These are phyloP conservation scores for Epinephelus lanceolatus DNA, from an alignment of 2,113 vertebrate species.

Conservation along the genomic window DNA sequence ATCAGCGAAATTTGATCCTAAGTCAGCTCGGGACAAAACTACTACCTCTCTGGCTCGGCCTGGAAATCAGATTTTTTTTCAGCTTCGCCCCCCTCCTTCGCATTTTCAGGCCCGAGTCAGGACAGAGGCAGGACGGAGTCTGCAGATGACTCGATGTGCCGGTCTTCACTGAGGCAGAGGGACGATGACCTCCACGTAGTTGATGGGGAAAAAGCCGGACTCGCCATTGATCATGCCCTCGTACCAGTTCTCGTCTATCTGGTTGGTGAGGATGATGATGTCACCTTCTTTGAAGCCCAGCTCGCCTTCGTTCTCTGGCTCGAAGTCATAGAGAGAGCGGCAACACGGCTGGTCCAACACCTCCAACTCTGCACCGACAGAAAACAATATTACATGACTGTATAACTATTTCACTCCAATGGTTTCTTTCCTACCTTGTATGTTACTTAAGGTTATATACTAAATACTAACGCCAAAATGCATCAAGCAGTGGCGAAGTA, in stretches of 20 bases:
- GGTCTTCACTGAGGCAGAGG: conserved; percentile 90
- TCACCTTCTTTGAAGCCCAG: conserved; percentile 96
- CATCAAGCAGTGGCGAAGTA: no score
- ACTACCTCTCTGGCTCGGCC: conserved; percentile 9
- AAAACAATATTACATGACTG: neutral
- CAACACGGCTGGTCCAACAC: conserved; percentile 93
- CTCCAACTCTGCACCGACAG: conserved; percentile 82
- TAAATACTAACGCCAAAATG: no score
- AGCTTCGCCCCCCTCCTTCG: neutral
- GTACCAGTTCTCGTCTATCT: conserved; percentile 97
- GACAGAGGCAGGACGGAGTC: conserved; percentile 9
- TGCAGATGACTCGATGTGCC: neutral
- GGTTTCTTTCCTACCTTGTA: neutral
- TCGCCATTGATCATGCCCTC: conserved; percentile 92
- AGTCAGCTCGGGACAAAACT: conserved; percentile 11
- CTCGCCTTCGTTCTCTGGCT: conserved; percentile 95
- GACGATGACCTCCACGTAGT: conserved; percentile 93
- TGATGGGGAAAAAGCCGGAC: conserved; percentile 96
- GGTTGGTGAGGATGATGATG: conserved; percentile 94
- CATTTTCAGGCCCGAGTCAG: neutral
- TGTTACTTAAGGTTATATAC: no score
- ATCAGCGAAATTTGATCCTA: neutral
- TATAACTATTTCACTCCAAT: no score
- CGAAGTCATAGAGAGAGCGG: conserved; percentile 94
- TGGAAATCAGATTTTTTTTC: conserved; percentile 6